Conservation (phyloP, 2,113 vertebrate species). For the Rafetus swinhoei region DNA sequence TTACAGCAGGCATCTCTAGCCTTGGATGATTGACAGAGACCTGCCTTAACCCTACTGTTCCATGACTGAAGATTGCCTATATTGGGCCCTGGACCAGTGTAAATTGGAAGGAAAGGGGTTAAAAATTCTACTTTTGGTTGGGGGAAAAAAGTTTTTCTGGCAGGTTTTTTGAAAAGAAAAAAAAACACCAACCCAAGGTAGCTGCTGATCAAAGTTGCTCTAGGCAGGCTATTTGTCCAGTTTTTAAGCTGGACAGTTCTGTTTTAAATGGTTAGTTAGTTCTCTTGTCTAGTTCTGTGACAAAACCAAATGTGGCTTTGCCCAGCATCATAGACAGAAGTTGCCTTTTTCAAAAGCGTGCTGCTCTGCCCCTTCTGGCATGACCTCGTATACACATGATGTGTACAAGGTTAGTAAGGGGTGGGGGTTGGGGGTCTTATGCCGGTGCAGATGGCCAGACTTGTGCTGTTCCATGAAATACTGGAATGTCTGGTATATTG, state of each 20-base stretch:
- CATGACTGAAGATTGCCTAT: background rate
- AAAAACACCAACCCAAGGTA: too few species aligned
- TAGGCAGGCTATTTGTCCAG: background rate
- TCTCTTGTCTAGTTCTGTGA: background rate
- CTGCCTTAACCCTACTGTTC: background rate
- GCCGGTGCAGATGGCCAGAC: background rate
- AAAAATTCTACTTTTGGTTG: background rate
- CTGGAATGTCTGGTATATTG: background rate
- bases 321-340: background rate
- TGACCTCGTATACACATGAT: background rate
- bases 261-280: background rate
- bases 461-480: background rate
- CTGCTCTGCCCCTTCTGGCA: background rate
- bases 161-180: background rate
- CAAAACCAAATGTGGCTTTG: background rate
- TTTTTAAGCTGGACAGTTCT: background rate
- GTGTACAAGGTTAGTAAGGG: background rate
- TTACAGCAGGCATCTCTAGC: background rate
- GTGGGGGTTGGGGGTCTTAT: too few species aligned
- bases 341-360: background rate
- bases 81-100: rapidly evolving
- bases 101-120: background rate
- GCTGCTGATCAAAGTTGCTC: background rate
- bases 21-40: background rate
- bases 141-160: background rate